Base-by-base conservation (phyloP, 2,888 invertebrate species). In the Ceriagrion tenellum region DNA sequence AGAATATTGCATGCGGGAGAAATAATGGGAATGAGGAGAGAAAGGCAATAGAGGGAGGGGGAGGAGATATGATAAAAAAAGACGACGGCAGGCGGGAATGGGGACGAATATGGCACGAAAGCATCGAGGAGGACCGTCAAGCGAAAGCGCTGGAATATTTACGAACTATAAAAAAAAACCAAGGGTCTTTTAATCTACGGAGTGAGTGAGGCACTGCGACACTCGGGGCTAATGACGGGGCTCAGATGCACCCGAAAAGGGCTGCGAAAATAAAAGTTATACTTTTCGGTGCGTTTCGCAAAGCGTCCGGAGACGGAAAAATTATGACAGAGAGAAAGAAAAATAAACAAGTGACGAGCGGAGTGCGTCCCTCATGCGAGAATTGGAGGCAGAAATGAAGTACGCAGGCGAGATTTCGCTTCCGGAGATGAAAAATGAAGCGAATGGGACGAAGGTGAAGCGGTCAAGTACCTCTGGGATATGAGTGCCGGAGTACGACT, bases 381-480 rank as follows among this genome's bases (percentile, higher is more conserved):
- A 35, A 81, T 81, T 35, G 81, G 81, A 81, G 81, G n/a, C 13
- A 35, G n/a, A 35, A 81, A 81, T 81, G 81, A 81, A 81, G 81
- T 81, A 12, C 16, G 35, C 81, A 8, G 35, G 16, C 81, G 81
- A 35, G 81, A 35, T 35, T 81, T 35, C 2, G 69, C 69, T n/a
- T 59, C 20, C 6, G n/a, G n/a, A 69, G n/a, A 26, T 69, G 59
- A 59, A 59, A n/a, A 69, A 81, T 30, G 35, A 35, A 81, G 18
- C 81, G 81, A 30, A 18, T 81, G 35, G 35, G 35, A 59, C 59
- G 26, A 26, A 4, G 69, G 20, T 59, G n/a, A n/a, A 69, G 20
- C 10, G 20, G 10, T 69, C 69, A 69, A 69, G 69, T 69, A 13
- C 69, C 69, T n/a, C 12, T 12, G 69, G n/a, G 69, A 69, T 0